Base-by-base conservation (phyloP, 2,888 invertebrate genomes). In the Acleris laterana region DNA sequence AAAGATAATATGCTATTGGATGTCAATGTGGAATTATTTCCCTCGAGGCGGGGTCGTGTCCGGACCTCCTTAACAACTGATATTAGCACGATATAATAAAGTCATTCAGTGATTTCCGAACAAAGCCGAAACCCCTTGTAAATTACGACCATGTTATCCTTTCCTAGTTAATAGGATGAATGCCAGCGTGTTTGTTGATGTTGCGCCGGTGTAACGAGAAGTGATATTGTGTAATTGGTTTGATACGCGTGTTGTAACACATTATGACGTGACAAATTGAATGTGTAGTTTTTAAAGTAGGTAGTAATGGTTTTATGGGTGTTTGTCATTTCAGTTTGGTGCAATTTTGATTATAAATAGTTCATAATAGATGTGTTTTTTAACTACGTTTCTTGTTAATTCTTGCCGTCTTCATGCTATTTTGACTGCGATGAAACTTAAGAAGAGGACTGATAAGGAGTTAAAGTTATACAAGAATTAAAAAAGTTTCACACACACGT, bases 81-180 rank as follows among this genome's bases (percentile, higher is more conserved):
- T 66, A 66, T 66, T 66, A 66, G 51, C 61, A 62, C 66, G 66
- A 66, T 66, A 66, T 66, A 65, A 65, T 65, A 66, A 66, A 66
- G 66, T 62, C 66, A 66, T 61, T 66, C 60, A 62, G 61, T 60
- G 57, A 66, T 62, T 59, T 57, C 57, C 56, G 56, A 56, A 44
- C 61, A 50, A 60, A 64, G 56, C 53, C 46, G n/a, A 46, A 61
- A 66, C 61, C 66, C 46, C 61, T 62, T 62, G 61, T 66, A 66
- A 66, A 62, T 66, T 66, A 66, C 61, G 61, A 51, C 49, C 49
- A 42, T 56, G 65, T 66, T 57, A 66, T 66, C 57, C 56, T 62
- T 57, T 19, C 56, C 57, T 61, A 46, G 60, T 51, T 66, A 66
- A 66, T 62, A 51, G 56, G 56, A 62, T 62, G 28, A 61, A 61